Evolutionary conservation across 2,113 vertebrate genomes (phyloP), one percentile per base, ranked within the genome.

Genomic region (Candoia aspera): DNA sequence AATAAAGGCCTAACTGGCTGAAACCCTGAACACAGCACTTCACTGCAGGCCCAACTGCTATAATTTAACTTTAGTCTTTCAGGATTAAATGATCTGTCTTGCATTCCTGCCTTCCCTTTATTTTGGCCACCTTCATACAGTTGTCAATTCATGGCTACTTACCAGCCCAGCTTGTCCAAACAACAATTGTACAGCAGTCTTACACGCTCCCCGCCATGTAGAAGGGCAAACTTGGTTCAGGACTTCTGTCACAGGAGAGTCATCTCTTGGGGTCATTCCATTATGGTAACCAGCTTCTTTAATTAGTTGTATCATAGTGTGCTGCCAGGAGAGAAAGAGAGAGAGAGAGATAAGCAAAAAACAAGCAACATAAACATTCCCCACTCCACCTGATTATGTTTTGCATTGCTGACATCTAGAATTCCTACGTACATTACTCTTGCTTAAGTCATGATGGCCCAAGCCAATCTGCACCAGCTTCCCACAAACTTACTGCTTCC

Each of bases 111-210:
- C 73, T 42, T 15, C 13, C 54, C 13, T 37, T 57, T 8, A 54
- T 23, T 55, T 13, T 6, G 33, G 5, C 24, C 73, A 4, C 29
- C 37, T 84, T 60, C 37, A 17, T 23, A 24, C n/a, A n/a, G 23
- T 12, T 23, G 19, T 13, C 12, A 37, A 0, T 2, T 59, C 12
- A 3, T 0, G 54, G 58, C 54, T 60, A 97, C 99, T 98, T 97
- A 99, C 99, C 98, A 99, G 97, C 90, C 99, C 99, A 58, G 99
- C 99, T 94, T 99, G 99, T 91, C 99, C 99, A 93, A 99, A 99
- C 5, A 99, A 96, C 87, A 99, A 97, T 97, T 99, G 99, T 91
- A 99, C 99, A 3, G 99, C 99, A 3, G 99, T 99, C 97, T 99
- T 99, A 97, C 99, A 99, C 94, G 99, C 98, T 79, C 98, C 98